phyloP scores from a whole-genome alignment of 1,140 invertebrate genomes.

The Papilio xuthus region DNA sequence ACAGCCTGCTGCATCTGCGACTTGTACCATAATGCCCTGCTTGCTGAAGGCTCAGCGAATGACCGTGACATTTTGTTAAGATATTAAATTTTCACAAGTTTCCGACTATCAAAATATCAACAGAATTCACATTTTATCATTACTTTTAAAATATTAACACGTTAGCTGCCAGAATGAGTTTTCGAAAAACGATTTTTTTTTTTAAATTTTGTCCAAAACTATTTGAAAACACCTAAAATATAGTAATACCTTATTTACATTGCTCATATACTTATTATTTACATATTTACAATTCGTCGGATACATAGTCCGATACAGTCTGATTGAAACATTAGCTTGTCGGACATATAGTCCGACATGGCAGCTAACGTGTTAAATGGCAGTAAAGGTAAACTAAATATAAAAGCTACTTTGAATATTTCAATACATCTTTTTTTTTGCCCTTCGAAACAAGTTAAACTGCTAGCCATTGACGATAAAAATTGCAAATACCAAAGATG shows the following conservation, averaged over 20 bases:
- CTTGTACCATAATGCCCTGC: background rate
- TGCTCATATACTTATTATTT: too few relatives aligned
- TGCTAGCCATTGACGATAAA: background rate
- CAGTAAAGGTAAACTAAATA: background rate
- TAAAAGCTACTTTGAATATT: background rate
- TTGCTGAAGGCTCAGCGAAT: conserved; percentile 24
- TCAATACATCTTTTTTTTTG: background rate
- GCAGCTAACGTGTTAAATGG: too few relatives aligned
- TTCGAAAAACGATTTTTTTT: too few relatives aligned
- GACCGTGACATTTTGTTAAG: background rate
- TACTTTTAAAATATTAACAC: conserved; percentile 3
- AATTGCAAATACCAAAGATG: conserved; percentile 7
- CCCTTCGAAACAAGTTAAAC: conserved; percentile 2
- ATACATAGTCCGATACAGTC: too few relatives aligned
- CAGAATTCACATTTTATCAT: background rate
- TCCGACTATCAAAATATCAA: conserved; percentile 23
- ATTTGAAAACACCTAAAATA: too few relatives aligned
- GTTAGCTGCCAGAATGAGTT: too few relatives aligned
- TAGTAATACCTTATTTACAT: too few relatives aligned
- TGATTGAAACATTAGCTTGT: too few relatives aligned
- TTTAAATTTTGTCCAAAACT: too few relatives aligned
- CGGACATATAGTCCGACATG: too few relatives aligned
- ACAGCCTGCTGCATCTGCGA: conserved; percentile 11
- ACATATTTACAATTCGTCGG: too few relatives aligned
- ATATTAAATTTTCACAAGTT: conserved; percentile 23